A percentile compares a stretch with the other conserved stretches of the same genome.
These are phyloP conservation scores for Semnornis frantzii DNA, from an alignment of 2,113 vertebrate species.

Conservation along the genomic window DNA sequence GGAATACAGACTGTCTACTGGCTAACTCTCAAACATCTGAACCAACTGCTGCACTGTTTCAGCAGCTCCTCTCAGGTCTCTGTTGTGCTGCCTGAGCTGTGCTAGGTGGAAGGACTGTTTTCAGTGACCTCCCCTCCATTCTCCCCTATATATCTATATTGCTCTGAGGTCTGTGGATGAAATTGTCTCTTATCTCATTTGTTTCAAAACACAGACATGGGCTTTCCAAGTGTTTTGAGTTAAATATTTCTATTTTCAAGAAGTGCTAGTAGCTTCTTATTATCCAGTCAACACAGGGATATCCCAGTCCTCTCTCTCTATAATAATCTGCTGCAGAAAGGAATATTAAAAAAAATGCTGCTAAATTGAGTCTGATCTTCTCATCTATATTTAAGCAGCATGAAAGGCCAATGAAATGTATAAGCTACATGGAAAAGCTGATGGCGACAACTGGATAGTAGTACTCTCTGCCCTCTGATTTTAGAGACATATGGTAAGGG, in stretches of 20 bases:
- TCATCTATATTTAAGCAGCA: conserved; percentile 12
- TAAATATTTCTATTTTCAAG: not conserved
- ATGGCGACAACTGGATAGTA: no score
- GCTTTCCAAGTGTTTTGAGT: not conserved
- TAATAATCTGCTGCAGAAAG: not conserved
- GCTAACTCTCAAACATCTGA: not conserved
- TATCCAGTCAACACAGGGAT: not conserved
- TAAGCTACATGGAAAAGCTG: not conserved
- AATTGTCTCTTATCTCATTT: not conserved
- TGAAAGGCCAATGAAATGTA: not conserved
- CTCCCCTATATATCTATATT: not conserved
- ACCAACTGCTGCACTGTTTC: not conserved
- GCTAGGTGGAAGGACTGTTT: not conserved
- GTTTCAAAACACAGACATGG: not conserved
- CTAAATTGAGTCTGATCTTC: not conserved
- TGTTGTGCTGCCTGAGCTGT: not conserved
- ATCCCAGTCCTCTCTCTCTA: not conserved
- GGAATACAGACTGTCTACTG: not conserved
- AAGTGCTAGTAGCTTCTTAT: not conserved
- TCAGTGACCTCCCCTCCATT: not conserved
- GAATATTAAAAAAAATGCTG: not conserved
- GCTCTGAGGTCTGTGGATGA: not conserved
- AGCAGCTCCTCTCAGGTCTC: not conserved
- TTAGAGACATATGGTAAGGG: not conserved
- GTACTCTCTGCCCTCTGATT: no score